Evolutionary conservation across 1,140 invertebrate species (phyloP).

Genomic region (Ips nitidus): DNA sequence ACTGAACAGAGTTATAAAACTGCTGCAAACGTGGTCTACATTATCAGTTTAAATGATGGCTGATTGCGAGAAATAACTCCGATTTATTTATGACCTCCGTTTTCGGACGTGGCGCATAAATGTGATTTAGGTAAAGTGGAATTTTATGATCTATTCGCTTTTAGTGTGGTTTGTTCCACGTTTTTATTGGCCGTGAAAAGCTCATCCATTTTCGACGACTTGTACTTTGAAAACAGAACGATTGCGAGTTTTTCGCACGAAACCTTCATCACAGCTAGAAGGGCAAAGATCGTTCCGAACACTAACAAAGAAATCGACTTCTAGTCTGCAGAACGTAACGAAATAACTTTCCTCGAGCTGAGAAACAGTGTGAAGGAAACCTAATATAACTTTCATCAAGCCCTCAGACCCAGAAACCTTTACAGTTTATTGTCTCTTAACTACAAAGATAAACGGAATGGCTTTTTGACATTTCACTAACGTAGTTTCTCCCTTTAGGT

Average conservation of each 20-base stretch:
- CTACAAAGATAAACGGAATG: conserved; percentile 25
- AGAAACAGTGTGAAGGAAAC: conserved; percentile 18
- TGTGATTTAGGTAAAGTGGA: conserved; percentile 17
- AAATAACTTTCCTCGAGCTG: conserved; percentile 12
- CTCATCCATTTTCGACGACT: background rate
- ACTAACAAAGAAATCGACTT: conserved; percentile 5
- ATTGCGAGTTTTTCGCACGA: too few relatives aligned
- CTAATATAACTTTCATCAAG: conserved; percentile 23
- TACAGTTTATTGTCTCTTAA: conserved; percentile 28
- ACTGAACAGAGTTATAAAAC: conserved; percentile 20
- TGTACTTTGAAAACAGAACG: too few relatives aligned
- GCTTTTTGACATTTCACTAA: conserved; percentile 26
- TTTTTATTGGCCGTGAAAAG: conserved; percentile 5
- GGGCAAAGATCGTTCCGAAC: conserved; percentile 15
- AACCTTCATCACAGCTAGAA: too few relatives aligned
- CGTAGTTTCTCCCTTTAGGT: conserved; percentile 10
- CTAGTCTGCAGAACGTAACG: conserved; percentile 11
- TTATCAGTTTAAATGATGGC: conserved; percentile 22
- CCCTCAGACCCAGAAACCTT: conserved; percentile 23
- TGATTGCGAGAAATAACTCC: conserved; percentile 19
- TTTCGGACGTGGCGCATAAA: conserved; percentile 23
- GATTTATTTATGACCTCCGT: conserved; percentile 16
- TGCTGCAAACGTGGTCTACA: conserved; percentile 17
- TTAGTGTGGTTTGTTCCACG: background rate
- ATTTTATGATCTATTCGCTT: conserved; percentile 10